Conservation (phyloP, 2,888 invertebrate species). For the Yponomeuta malinellus region DNA sequence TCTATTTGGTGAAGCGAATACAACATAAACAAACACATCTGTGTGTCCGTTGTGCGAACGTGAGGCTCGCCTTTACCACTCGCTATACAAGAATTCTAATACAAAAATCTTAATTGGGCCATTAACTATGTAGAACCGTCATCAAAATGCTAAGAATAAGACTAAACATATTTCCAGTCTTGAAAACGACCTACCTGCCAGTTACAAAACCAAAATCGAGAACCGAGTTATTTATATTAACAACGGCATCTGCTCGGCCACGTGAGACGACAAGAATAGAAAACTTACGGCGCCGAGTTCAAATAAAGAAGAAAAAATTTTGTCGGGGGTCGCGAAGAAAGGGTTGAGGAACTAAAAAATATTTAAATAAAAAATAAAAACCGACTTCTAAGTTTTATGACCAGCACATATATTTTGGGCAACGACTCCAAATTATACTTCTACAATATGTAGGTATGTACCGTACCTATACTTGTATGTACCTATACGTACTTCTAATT, state of each 20-base stretch:
- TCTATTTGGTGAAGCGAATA: background rate
- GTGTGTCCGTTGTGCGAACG: background rate
- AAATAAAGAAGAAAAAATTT: constrained; percentile 27
- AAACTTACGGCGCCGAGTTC: constrained; percentile 17
- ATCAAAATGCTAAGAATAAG: background rate
- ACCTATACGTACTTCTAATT: too few species aligned
- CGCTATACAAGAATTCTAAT: too few species aligned
- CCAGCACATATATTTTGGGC: too few species aligned
- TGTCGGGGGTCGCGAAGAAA: constrained; percentile 25
- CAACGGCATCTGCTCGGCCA: constrained; percentile 25
- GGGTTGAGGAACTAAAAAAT: constrained; percentile 21
- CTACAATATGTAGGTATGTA: too few species aligned
- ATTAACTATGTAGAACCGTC: too few species aligned
- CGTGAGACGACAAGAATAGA: constrained; percentile 25
- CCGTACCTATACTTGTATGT: too few species aligned
- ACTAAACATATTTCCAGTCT: background rate
- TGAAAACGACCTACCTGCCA: background rate
- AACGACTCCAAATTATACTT: too few species aligned
- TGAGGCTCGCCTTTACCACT: too few species aligned
- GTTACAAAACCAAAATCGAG: background rate
- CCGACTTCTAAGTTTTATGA: too few species aligned
- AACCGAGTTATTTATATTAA: constrained; percentile 10
- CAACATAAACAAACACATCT: background rate
- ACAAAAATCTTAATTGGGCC: too few species aligned
- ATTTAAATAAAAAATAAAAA: too few species aligned